Percentiles rank a stretch among this genome's conserved stretches.
phyloP scores from a whole-genome alignment of 2,797 vertebrate genomes.

The Pyrrhura leucotis region DNA sequence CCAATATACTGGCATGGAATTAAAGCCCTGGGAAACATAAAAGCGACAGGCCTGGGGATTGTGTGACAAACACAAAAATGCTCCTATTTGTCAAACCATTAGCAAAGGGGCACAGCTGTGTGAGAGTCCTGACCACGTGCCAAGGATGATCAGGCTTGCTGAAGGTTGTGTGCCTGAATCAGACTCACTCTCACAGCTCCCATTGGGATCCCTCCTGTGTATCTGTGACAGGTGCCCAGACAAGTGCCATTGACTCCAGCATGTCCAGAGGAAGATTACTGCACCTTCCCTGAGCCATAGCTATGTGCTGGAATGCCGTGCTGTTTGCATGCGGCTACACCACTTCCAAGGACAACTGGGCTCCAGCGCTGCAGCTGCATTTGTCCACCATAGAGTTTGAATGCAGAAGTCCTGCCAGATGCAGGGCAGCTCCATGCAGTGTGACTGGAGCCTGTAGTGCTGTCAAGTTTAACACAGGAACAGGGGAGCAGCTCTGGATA shows the following conservation, averaged over 20 bases:
- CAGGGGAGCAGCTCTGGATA: neutral
- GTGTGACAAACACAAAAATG: constrained; percentile 63
- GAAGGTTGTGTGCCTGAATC: neutral
- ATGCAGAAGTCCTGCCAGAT: neutral
- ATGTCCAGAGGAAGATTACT: neutral
- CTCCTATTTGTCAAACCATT: constrained; percentile 60
- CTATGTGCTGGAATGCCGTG: neutral
- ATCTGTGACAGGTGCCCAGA: constrained; percentile 1
- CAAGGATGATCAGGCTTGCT: neutral
- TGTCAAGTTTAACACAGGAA: neutral
- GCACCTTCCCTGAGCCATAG: neutral
- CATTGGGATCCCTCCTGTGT: neutral
- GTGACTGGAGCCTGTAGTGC: neutral
- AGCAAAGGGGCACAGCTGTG: constrained; percentile 57
- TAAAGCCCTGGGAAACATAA: constrained; percentile 66
- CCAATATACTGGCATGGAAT: constrained; percentile 47
- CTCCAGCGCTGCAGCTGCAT: neutral
- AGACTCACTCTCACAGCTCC: neutral
- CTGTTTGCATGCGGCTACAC: neutral
- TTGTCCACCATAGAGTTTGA: neutral
- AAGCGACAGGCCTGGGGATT: constrained; percentile 63
- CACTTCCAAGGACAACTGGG: accelerated
- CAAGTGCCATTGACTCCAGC: neutral
- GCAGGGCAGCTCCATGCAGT: neutral
- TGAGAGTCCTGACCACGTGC: neutral